Base-by-base conservation (phyloP, 2,888 invertebrate species). In the Incurvaria masculella region DNA sequence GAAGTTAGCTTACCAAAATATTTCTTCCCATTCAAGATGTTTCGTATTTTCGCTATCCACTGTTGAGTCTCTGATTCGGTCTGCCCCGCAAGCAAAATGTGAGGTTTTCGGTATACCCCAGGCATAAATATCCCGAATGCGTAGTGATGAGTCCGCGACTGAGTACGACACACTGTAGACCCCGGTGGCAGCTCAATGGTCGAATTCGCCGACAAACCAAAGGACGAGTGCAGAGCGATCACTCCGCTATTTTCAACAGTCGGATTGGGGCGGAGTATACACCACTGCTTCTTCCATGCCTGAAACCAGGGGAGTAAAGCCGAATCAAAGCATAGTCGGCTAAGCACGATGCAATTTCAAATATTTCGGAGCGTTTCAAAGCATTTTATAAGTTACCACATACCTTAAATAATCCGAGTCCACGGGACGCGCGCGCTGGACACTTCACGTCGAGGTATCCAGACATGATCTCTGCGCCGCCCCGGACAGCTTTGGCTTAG, bases 241-340 rank as follows among this genome's bases (percentile, higher is more conserved):
- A 81, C 79, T 2, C 81, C 74, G 27, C 73, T 74, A 45, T 81
- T 79, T 52, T 74, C 69, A 51, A 79, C 72, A 51, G 75, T 76
- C 51, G 81, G 79, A 52, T 81, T 70, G 48, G 82, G 79, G 58
- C 80, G 69, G 57, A 84, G 69, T 60, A 83, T 82, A 61, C 84
- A 84, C 84, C 84, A 85, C 62, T 84, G 84, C 63, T 79, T 80
- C 61, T 81, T 83, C 85, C 85, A 85, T 51, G 83, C 81, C 85
- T 85, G 62, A 58, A 68, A 58, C 20, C 47, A 50, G 42, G 48
- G 41, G 44, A 45, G 21, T 23, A 19, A 42, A 16, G 26, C 10
- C n/a, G 55, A 58, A 60, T 60, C 62, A 59, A 56, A 54, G 60
- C 61, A 61, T 53, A 61, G 60, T 61, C 53, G 49, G 50, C 55